These are phyloP conservation scores for Trogon surrucura DNA, from an alignment of 2,113 vertebrate genomes.

Conservation along the genomic window DNA sequence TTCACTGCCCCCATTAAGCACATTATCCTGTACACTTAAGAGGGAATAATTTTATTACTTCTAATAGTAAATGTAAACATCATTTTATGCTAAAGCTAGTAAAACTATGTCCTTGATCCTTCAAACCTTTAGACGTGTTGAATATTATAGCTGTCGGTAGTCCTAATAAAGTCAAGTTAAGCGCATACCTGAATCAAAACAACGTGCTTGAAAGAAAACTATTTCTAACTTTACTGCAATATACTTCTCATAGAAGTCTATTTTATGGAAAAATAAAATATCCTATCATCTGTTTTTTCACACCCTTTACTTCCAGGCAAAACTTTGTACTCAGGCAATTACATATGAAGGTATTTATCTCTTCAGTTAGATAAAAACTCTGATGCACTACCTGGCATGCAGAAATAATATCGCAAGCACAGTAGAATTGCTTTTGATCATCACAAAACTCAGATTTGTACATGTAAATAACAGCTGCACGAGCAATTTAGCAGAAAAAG, in stretches of 20 bases:
- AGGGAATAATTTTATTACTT: neutral
- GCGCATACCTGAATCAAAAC: neutral
- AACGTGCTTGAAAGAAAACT: neutral
- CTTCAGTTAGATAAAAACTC: slow-evolving; percentile 5
- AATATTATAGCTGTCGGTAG: neutral
- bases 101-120: neutral
- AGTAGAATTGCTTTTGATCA: neutral
- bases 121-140: neutral
- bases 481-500: slow-evolving; percentile 35
- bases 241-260: neutral
- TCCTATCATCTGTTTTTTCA: neutral
- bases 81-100: neutral
- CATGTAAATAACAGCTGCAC: slow-evolving; percentile 46
- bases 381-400: slow-evolving; percentile 21
- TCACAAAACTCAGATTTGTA: slow-evolving; percentile 33
- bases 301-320: neutral
- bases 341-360: neutral
- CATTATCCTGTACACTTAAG: neutral
- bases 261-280: neutral
- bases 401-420: slow-evolving; percentile 8
- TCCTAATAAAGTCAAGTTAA: neutral
- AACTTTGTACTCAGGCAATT: neutral
- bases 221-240: neutral
- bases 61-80: slow-evolving; percentile 32
- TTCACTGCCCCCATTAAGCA: slow-evolving; percentile 7